Base-by-base conservation (phyloP, 1,140 invertebrate genomes). In the Drosophila nannoptera region DNA sequence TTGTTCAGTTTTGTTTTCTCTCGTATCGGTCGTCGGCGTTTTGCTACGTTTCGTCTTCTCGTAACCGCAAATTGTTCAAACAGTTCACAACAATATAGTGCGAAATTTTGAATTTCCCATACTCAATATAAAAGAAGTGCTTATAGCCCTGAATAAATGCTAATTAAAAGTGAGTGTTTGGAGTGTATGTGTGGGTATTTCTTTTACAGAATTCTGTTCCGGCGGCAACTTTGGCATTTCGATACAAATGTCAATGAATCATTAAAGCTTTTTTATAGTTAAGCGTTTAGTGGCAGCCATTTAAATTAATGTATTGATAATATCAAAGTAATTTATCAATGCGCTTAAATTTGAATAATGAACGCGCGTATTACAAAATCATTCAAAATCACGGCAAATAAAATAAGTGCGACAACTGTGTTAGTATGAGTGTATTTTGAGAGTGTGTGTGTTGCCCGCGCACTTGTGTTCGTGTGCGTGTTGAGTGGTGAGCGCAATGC, bases 351-450 rank as follows among this genome's bases (percentile, higher is more conserved):
- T 69, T 82, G 53, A 80, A 64, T 52, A 74, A 74, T 73, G 69
- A 77, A 86, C 81, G 81, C 80, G 80, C 80, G 81, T 83, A 83
- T 83, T 86, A 84, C 76, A 80, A 84, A 84, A 84, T 86, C 81
- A 84, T 84, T 80, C 69, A 86, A 84, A 84, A 84, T 86, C 80
- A 80, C 81, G 69, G 76, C 78, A 80, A 86, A 86, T 66, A 73
- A 83, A 74, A 83, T 73, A 81, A 84, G 81, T 84, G 81, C 81
- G 81, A 77, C 65, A 75, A 77, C 60, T 76, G 69, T 69, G 40
- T 53, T 50, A 62, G 56, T 73, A 55, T 75, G 53, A 16, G 56
- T 60, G 53, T 53, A 33, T 31, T 4, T 29, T 63, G 72, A 22
- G 54, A 14, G n/a, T 67, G 68, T 49, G 50, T 62, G 54, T 55